Conservation (phyloP, 2,888 invertebrate genomes). For the Lasioglossum calceatum region DNA sequence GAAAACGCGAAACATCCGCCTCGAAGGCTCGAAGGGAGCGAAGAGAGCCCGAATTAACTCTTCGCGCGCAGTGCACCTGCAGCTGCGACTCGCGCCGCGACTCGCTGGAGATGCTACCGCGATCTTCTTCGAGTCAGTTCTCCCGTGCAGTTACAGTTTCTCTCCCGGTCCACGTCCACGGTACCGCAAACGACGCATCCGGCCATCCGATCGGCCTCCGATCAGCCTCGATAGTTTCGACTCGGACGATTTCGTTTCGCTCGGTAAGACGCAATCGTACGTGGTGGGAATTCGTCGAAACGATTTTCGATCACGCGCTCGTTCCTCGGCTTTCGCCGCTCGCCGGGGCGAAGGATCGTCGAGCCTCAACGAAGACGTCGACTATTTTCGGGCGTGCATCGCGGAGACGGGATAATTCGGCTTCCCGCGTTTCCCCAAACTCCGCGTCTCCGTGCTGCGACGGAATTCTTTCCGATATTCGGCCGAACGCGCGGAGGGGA, state of each 20-base stretch:
- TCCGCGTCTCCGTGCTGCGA: not conserved
- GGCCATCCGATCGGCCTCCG: not conserved
- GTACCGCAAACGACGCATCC: not conserved
- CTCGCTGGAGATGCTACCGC: slow-evolving; percentile 55
- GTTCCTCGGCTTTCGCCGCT: not conserved
- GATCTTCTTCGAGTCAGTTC: not conserved
- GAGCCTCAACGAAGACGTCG: not conserved
- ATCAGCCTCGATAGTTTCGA: not conserved
- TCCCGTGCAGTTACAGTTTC: not conserved
- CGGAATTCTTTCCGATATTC: not conserved
- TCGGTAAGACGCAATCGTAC: not conserved
- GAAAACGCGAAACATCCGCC: slow-evolving; percentile 32
- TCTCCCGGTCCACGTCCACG: not conserved
- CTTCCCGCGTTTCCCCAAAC: not conserved
- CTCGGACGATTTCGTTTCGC: not conserved
- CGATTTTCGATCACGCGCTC: not conserved
- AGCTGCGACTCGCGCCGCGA: slow-evolving; percentile 47
- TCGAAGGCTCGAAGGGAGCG: slow-evolving; percentile 57
- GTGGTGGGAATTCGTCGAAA: not conserved
- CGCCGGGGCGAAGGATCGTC: not conserved
- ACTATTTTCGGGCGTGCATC: slow-evolving; percentile 4
- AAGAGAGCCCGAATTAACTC: slow-evolving; percentile 77
- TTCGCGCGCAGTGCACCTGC: slow-evolving; percentile 70
- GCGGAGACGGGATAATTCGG: not conserved
- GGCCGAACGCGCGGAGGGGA: too few species aligned